These are phyloP conservation scores for Oscheius sp. DNA, from an alignment of 2,888 invertebrate species.

Conservation along the genomic window DNA sequence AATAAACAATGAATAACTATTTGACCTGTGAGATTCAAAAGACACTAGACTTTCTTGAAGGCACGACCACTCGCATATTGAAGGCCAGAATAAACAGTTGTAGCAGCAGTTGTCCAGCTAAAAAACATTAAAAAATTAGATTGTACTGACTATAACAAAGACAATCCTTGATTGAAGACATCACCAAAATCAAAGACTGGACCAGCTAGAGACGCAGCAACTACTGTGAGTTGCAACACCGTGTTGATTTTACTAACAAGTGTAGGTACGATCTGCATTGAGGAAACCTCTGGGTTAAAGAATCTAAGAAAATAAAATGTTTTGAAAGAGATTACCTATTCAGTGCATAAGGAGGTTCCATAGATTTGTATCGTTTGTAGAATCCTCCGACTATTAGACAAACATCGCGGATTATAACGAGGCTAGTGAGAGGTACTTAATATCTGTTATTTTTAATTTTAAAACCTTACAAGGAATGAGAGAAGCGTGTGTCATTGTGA, in stretches of 20 bases:
- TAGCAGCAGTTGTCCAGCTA: slow-evolving; percentile 59
- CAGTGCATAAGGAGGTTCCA: slow-evolving; percentile 51
- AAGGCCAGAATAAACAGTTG: slow-evolving; percentile 66
- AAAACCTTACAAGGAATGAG: slow-evolving; percentile 79
- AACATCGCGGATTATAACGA: slow-evolving; percentile 86
- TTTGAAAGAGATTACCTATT: slow-evolving; percentile 18
- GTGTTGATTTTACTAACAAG: slow-evolving; percentile 91
- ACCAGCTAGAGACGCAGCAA: slow-evolving; percentile 87
- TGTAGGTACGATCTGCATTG: slow-evolving; percentile 81
- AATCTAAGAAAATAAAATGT: slow-evolving; percentile 38
- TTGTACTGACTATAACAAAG: neutral
- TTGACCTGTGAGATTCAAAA: slow-evolving; percentile 16
- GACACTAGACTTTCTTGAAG: slow-evolving; percentile 50
- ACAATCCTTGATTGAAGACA: slow-evolving; percentile 35
- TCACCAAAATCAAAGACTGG: slow-evolving; percentile 86
- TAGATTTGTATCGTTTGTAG: slow-evolving; percentile 77
- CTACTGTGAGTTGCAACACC: slow-evolving; percentile 84
- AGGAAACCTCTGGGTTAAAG: slow-evolving; percentile 66
- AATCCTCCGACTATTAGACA: slow-evolving; percentile 85
- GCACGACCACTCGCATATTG: slow-evolving; percentile 66
- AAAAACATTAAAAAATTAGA: neutral
- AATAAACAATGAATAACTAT: neutral
- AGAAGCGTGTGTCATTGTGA: slow-evolving; percentile 85
- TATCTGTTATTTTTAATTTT: neutral
- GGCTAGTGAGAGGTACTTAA: slow-evolving; percentile 76